phyloP scores from a whole-genome alignment of 2,113 vertebrate species.

The Egretta garzetta region DNA sequence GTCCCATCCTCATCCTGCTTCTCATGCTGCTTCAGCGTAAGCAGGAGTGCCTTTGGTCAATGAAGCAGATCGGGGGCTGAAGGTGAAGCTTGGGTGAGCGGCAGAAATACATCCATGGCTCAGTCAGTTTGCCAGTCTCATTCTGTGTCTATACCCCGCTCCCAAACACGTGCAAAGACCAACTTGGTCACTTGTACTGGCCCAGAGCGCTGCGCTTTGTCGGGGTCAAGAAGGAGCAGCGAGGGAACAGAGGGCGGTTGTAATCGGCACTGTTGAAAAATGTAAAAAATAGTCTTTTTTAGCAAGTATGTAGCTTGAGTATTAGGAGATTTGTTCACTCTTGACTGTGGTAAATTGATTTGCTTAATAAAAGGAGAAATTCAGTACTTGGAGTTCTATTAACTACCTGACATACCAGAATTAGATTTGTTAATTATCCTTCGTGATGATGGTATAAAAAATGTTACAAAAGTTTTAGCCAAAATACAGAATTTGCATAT shows the following conservation, averaged over 20 bases:
- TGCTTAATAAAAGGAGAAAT: background rate
- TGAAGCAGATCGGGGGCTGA: background rate
- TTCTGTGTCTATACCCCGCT: rapidly evolving
- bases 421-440: background rate
- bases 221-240: background rate
- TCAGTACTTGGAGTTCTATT: background rate
- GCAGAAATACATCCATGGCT: background rate
- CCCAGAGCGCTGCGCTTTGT: background rate
- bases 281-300: background rate
- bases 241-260: background rate
- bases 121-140: background rate
- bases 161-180: background rate
- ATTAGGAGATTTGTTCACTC: background rate
- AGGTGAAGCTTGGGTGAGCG: background rate
- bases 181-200: background rate
- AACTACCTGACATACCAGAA: background rate
- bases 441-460: background rate
- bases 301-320: background rate
- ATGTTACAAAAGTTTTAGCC: background rate
- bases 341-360: background rate
- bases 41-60: background rate
- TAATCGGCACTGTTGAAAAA: background rate
- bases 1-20: background rate
- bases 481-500: background rate
- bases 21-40: background rate